These are phyloP conservation scores for Atherinosoma microstoma DNA, from an alignment of 2,797 vertebrate species.

Conservation along the genomic window DNA sequence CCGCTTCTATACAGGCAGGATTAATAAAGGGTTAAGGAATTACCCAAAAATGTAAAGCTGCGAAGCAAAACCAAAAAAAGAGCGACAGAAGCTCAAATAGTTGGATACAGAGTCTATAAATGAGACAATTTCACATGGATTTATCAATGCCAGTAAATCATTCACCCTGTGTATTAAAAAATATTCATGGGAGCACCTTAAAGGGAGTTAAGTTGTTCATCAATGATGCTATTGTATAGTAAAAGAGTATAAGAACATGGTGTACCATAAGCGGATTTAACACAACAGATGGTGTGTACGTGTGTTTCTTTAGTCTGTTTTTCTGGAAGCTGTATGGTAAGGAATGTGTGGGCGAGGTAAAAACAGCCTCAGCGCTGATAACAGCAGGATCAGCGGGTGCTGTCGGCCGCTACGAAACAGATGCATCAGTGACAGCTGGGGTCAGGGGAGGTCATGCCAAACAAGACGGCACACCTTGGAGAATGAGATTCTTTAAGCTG, in stretches of 20 bases:
- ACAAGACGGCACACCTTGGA: slow-evolving; percentile 17
- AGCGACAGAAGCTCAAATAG: neutral
- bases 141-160: neutral
- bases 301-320: slow-evolving; percentile 3
- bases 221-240: too few species aligned
- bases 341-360: slow-evolving; percentile 59
- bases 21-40: neutral
- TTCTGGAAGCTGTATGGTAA: neutral
- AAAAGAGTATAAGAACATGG: neutral
- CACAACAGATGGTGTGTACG: slow-evolving; percentile 11
- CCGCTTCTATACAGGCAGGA: neutral
- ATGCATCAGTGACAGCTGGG: slow-evolving; percentile 49
- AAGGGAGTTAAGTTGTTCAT: neutral
- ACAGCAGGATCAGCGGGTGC: slow-evolving; percentile 31
- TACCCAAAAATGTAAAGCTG: neutral
- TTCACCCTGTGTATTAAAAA: neutral
- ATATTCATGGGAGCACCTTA: neutral
- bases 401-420: slow-evolving; percentile 60
- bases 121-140: neutral
- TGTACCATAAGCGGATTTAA: slow-evolving; percentile 6
- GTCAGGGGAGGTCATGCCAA: slow-evolving; percentile 43
- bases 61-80: neutral
- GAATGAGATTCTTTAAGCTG: neutral
- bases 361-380: slow-evolving; percentile 61
- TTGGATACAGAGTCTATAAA: neutral